These are phyloP conservation scores for Petaurus breviceps DNA, from an alignment of 2,113 vertebrate genomes.

Conservation along the genomic window DNA sequence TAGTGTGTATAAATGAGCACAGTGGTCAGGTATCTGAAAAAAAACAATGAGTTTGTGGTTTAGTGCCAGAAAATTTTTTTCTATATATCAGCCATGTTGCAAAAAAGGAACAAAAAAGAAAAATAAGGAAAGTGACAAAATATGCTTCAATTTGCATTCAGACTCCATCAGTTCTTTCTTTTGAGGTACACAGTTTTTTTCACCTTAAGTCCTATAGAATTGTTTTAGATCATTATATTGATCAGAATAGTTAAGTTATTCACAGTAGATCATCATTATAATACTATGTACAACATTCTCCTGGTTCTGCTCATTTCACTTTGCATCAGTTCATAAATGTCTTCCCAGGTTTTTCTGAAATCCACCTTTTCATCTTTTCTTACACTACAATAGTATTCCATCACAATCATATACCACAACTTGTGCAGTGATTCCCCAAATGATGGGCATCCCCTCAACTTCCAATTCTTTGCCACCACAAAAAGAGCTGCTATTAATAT, in stretches of 20 bases:
- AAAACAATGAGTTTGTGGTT: slow-evolving; percentile 6
- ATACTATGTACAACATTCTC: background rate
- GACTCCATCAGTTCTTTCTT: background rate
- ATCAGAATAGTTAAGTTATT: background rate
- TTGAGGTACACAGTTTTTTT: background rate
- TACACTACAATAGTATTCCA: background rate
- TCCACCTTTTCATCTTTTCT: background rate
- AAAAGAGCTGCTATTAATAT: background rate
- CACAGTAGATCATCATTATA: background rate
- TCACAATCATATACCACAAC: background rate
- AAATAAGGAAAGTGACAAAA: background rate
- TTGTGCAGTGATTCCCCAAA: background rate
- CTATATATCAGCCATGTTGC: background rate
- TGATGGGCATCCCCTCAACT: background rate
- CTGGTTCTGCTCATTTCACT: background rate
- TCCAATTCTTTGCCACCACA: background rate
- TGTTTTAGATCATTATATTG: background rate
- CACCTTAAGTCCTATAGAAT: background rate
- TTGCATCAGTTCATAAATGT: background rate
- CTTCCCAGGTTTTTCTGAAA: background rate
- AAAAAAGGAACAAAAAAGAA: background rate
- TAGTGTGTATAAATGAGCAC: background rate
- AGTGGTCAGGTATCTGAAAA: slow-evolving; percentile 25
- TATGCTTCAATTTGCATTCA: background rate
- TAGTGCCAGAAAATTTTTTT: slow-evolving; percentile 3